phyloP scores from a whole-genome alignment of 2,797 vertebrate genomes.

The Triplophysa bombifrons region DNA sequence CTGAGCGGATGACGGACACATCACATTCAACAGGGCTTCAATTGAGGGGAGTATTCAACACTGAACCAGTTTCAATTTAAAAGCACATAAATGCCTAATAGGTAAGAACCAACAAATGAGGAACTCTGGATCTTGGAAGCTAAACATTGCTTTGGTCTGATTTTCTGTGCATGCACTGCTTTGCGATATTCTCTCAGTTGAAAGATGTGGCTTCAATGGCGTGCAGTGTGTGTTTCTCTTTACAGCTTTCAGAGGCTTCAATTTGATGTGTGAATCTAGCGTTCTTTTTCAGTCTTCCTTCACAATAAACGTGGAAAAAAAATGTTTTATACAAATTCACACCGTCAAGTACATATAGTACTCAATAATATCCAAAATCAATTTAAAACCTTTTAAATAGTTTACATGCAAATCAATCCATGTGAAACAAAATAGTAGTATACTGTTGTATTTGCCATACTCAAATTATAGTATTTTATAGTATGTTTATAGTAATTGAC shows the following conservation, averaged over 20 bases:
- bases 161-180: background rate
- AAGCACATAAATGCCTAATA: conserved; percentile 13
- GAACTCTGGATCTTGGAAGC: too few relatives aligned
- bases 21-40: conserved; percentile 12
- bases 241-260: background rate
- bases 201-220: background rate
- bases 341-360: background rate
- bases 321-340: background rate
- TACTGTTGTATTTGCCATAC: too few relatives aligned
- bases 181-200: background rate
- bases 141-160: background rate
- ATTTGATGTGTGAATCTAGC: background rate
- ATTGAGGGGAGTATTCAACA: background rate
- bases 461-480: too few relatives aligned
- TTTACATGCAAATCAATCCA: background rate
- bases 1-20: background rate
- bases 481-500: too few relatives aligned
- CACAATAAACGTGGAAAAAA: background rate
- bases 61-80: background rate
- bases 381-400: too few relatives aligned
- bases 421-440: too few relatives aligned
- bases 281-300: background rate
- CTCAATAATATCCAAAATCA: background rate
- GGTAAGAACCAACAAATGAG: background rate
- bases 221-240: conserved; percentile 12